These are phyloP conservation scores for Silurus aristotelis DNA, from an alignment of 2,797 vertebrate species.

Conservation along the genomic window DNA sequence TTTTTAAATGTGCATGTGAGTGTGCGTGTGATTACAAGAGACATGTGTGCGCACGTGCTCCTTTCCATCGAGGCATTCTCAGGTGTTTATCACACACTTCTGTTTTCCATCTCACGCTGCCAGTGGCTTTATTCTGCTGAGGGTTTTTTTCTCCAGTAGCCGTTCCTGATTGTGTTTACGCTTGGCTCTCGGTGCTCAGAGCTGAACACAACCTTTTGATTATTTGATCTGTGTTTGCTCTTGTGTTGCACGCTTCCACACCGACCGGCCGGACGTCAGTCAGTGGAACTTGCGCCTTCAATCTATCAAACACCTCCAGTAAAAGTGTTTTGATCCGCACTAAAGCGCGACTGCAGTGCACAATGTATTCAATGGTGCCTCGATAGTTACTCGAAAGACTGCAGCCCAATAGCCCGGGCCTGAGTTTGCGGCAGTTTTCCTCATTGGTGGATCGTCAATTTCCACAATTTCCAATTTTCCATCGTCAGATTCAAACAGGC, in stretches of 20 bases:
- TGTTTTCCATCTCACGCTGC: conserved; percentile 54
- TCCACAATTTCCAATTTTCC: too few relatives aligned
- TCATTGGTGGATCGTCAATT: conserved; percentile 31
- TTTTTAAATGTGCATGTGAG: background rate
- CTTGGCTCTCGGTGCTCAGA: conserved; percentile 34
- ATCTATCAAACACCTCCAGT: conserved; percentile 29
- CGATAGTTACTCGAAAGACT: background rate
- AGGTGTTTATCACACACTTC: conserved; percentile 45
- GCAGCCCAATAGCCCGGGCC: background rate
- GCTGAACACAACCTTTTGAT: conserved; percentile 38
- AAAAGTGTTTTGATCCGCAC: conserved; percentile 10
- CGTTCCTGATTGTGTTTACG: conserved; percentile 45
- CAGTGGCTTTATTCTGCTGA: conserved; percentile 51
- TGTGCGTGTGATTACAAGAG: conserved; percentile 32
- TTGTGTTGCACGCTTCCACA: conserved; percentile 43
- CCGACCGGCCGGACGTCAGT: conserved; percentile 34
- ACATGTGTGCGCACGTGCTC: conserved; percentile 11
- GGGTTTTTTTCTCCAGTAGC: conserved; percentile 38
- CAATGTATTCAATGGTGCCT: conserved; percentile 1
- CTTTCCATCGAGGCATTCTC: conserved; percentile 38
- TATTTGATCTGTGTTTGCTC: conserved; percentile 41
- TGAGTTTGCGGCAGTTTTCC: background rate
- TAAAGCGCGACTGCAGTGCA: conserved; percentile 13
- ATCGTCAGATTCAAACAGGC: background rate
- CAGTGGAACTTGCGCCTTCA: conserved; percentile 23